Percentiles rank a stretch among this genome's conserved stretches.
phyloP scores from a whole-genome alignment of 2,797 vertebrate species.

The Semotilus atromaculatus region DNA sequence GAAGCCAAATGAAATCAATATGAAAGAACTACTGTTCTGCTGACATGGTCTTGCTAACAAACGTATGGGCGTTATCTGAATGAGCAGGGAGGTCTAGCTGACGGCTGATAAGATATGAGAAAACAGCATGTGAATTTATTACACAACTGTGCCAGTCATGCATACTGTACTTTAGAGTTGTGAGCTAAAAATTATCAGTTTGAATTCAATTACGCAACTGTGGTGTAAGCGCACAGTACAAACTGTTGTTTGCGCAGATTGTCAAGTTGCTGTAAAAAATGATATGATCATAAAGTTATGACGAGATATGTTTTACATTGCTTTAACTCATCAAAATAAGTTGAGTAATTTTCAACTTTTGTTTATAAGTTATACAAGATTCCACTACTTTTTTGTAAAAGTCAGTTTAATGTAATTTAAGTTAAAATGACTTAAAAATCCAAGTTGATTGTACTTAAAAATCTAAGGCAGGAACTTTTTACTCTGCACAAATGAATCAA shows the following conservation, averaged over 20 bases:
- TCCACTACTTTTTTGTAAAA: too few relatives aligned
- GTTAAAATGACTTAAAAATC: too few relatives aligned
- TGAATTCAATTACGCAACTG: not conserved
- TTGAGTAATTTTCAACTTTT: too few relatives aligned
- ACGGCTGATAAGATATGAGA: conserved; percentile 7
- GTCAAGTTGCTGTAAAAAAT: too few relatives aligned
- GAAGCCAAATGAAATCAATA: not conserved
- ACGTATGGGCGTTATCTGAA: not conserved
- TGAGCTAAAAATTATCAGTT: not conserved
- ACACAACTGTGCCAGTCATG: conserved; percentile 3
- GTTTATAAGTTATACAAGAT: too few relatives aligned
- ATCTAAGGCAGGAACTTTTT: too few relatives aligned
- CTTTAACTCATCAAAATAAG: too few relatives aligned
- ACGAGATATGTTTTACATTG: too few relatives aligned
- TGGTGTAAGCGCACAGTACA: not conserved
- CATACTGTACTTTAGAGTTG: not conserved
- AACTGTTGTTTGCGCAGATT: not conserved
- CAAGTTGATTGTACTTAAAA: too few relatives aligned
- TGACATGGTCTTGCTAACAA: not conserved
- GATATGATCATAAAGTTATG: too few relatives aligned
- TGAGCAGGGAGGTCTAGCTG: not conserved
- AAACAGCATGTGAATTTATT: not conserved
- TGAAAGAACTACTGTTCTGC: not conserved
- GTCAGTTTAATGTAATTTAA: too few relatives aligned
- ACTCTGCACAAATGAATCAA: not conserved